Evolutionary conservation across 2,888 invertebrate genomes (phyloP).

Genomic region (Epistrophe eligans): DNA sequence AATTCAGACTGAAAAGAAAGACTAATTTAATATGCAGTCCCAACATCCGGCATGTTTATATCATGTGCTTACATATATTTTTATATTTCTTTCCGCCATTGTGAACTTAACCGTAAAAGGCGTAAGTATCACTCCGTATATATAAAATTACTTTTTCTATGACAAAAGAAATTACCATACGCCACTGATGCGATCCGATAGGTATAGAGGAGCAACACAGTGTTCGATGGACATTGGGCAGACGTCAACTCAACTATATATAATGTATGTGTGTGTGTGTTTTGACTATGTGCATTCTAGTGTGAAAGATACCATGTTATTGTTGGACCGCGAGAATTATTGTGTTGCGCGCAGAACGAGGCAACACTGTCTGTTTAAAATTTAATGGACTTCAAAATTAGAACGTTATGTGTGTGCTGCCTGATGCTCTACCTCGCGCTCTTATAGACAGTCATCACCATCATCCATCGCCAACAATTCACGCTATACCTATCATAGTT

Average conservation of each 20-base stretch:
- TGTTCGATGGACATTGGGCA: constrained; percentile 10
- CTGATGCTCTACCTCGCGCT: constrained; percentile 25
- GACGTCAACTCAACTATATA: constrained; percentile 2
- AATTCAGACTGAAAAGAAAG: constrained; percentile 41
- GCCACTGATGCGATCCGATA: background rate
- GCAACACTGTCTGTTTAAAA: constrained; percentile 42
- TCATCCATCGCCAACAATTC: background rate
- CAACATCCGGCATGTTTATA: constrained; percentile 57
- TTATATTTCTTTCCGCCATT: constrained; percentile 51
- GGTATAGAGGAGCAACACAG: background rate
- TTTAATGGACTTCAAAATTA: constrained; percentile 58
- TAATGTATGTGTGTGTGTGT: background rate
- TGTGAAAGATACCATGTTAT: constrained; percentile 45
- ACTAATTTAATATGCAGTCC: constrained; percentile 61
- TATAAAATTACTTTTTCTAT: constrained; percentile 53
- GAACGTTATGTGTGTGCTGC: constrained; percentile 39
- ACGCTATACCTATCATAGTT: constrained; percentile 42
- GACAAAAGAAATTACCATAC: constrained; percentile 71
- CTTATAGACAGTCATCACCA: background rate
- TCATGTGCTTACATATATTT: background rate
- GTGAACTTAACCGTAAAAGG: constrained; percentile 70
- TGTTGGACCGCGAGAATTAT: constrained; percentile 35
- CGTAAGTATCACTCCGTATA: constrained; percentile 35
- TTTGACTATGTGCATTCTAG: constrained; percentile 31
- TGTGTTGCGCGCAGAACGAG: background rate